Base-by-base conservation (phyloP, 2,113 vertebrate species). In the Pseudolaguvia tuberculata region DNA sequence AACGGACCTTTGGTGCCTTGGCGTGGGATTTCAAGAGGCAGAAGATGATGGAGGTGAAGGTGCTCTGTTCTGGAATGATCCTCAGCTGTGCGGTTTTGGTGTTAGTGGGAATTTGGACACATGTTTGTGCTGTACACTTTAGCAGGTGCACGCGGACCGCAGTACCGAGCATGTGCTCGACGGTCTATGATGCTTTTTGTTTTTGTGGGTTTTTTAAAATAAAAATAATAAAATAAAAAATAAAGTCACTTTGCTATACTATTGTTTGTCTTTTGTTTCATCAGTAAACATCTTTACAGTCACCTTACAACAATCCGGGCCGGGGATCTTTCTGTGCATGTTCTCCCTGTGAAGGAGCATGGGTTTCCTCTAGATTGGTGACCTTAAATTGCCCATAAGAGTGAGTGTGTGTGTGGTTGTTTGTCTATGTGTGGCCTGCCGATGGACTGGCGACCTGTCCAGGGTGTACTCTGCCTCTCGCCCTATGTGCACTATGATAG, bases 1-100 rank as follows among this genome's bases (percentile, higher is more conserved):
- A 80, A 85, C 74, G 29, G 86, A 91, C 86, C 86, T 77, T 45
- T 63, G 84, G 78, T 81, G 83, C 79, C 76, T 68, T 77, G 83
- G 84, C 73, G n/a, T 83, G 79, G 17, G 75, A 85, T 48, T 51
- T 69, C 29, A 21, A 61, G 62, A 51, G 48, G 66, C 66, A 76
- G 66, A 70, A 70, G 66, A 61, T 61, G 53, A 52, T n/a, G 3
- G 48, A 15, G 2, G 12, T 55, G 53, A 55, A 42, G 62, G 52
- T 21, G 31, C 55, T 13, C 18, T 59, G 67, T 48, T 39, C 2
- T 29, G 35, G 39, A 48, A 21, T 4, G 18, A 57, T 52, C n/a
- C 39, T 42, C 21, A 4, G 31, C 39, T n/a, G 20, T 35, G 45
- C 39, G 39, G 56, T 47, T 56, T 31, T 25, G 47, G 27, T 1